Percentiles rank a stretch among this genome's conserved stretches.
These are phyloP conservation scores for Rhinogobio ventralis DNA, from an alignment of 2,797 vertebrate genomes.

Conservation along the genomic window DNA sequence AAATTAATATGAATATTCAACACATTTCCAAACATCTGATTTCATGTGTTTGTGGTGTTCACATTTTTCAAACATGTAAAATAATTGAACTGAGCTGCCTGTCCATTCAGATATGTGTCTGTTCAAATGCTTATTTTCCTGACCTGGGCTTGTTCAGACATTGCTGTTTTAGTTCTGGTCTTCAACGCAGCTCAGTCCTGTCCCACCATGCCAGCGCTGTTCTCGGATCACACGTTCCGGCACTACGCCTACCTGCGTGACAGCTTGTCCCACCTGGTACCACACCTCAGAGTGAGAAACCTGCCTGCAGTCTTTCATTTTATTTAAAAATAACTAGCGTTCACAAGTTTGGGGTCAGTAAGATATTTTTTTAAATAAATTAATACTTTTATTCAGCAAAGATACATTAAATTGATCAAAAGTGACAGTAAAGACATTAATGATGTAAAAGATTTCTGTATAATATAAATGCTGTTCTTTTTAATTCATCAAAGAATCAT, in stretches of 20 bases:
- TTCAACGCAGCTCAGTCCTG: conserved; percentile 95
- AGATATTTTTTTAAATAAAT: not conserved
- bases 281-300: conserved; percentile 86
- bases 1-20: not conserved
- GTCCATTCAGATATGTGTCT: conserved; percentile 21
- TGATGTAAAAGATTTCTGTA: not conserved
- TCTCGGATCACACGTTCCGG: conserved; percentile 96
- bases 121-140: conserved; percentile 53
- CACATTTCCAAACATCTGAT: too few relatives aligned
- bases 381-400: not conserved
- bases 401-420: not conserved
- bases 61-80: not conserved
- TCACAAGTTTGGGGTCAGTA: not conserved
- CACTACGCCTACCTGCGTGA: conserved; percentile 96
- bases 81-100: not conserved
- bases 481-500: not conserved
- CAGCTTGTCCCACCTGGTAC: conserved; percentile 96
- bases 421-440: not conserved
- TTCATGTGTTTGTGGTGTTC: not conserved
- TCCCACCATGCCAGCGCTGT: conserved; percentile 94
- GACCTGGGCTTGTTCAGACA: conserved; percentile 78
- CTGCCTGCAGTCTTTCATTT: conserved; percentile 10
- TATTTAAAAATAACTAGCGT: not conserved
- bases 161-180: conserved; percentile 94
- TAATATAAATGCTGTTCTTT: not conserved